Evolutionary conservation across 1,140 invertebrate species (phyloP).

Genomic region (Sycobia sp.): DNA sequence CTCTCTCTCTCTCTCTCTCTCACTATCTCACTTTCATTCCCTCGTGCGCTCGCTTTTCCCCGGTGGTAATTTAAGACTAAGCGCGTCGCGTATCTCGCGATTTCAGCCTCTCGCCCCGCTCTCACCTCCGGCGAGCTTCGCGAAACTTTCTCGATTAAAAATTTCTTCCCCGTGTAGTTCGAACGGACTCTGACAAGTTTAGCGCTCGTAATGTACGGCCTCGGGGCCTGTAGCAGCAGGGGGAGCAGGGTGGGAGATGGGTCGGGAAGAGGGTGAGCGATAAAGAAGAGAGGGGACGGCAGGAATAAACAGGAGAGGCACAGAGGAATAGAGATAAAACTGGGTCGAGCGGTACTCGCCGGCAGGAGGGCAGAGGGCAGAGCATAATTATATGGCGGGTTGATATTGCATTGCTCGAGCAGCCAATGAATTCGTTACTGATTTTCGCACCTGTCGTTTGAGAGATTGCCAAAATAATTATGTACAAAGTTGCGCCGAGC

Average conservation of each 20-base stretch:
- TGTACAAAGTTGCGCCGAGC: no score
- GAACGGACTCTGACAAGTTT: conserved; percentile 42
- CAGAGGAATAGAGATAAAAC: conserved; percentile 21
- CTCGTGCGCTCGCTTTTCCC: conserved; percentile 5
- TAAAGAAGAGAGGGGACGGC: conserved; percentile 36
- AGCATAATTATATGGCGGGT: not conserved
- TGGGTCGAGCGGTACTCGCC: conserved; percentile 12
- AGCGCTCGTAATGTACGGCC: conserved; percentile 37
- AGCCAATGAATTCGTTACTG: conserved; percentile 30
- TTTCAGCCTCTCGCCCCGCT: conserved; percentile 1
- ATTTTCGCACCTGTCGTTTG: conserved; percentile 3
- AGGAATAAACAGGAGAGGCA: conserved; percentile 22
- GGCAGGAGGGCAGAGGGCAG: not conserved
- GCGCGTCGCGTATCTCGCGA: conserved; percentile 15
- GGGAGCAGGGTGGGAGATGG: no score
- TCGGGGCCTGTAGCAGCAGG: no score
- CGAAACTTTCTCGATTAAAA: conserved; percentile 58
- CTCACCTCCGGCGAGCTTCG: conserved; percentile 33
- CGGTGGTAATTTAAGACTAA: conserved; percentile 11
- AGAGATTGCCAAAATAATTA: no score
- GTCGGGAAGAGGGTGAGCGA: no score
- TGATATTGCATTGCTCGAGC: conserved; percentile 14
- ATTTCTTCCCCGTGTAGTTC: conserved; percentile 45
- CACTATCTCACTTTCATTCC: not conserved
- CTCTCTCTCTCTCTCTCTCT: no score